phyloP scores from a whole-genome alignment of 1,140 invertebrate species.

The Berghia stephanieae region DNA sequence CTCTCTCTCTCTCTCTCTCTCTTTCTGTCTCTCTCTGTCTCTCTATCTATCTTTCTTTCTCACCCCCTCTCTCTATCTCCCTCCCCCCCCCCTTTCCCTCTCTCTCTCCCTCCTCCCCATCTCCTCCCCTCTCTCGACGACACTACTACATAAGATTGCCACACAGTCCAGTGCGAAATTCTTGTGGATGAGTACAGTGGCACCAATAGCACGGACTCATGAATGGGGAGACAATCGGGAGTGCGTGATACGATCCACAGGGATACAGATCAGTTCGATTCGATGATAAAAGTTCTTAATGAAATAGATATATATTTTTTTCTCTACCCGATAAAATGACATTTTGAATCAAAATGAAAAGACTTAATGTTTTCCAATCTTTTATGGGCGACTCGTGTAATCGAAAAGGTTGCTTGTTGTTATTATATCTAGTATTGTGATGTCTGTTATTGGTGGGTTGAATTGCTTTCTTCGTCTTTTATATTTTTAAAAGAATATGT shows the following conservation, averaged over 20 bases:
- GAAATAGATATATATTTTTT: no score
- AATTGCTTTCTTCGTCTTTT: no score
- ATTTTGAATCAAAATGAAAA: no score
- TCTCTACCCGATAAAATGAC: no score
- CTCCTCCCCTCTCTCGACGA: constrained; percentile 17
- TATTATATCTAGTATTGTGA: no score
- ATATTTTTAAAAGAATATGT: no score
- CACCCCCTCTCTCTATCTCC: background rate
- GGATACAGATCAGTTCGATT: no score
- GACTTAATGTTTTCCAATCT: no score
- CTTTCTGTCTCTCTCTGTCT: background rate
- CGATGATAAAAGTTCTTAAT: no score
- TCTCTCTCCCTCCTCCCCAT: constrained; percentile 11
- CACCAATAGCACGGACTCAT: background rate
- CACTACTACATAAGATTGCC: background rate
- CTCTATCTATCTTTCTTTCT: background rate
- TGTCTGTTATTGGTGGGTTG: no score
- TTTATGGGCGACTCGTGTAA: no score
- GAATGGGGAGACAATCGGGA: background rate
- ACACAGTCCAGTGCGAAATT: background rate
- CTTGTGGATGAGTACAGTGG: background rate
- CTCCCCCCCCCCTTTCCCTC: background rate
- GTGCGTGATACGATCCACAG: background rate
- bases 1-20: background rate
- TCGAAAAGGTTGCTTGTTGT: no score